Evolutionary conservation across 2,113 vertebrate genomes (phyloP), one percentile per base, ranked within the genome.

Genomic region (Trematocara marginatum): DNA sequence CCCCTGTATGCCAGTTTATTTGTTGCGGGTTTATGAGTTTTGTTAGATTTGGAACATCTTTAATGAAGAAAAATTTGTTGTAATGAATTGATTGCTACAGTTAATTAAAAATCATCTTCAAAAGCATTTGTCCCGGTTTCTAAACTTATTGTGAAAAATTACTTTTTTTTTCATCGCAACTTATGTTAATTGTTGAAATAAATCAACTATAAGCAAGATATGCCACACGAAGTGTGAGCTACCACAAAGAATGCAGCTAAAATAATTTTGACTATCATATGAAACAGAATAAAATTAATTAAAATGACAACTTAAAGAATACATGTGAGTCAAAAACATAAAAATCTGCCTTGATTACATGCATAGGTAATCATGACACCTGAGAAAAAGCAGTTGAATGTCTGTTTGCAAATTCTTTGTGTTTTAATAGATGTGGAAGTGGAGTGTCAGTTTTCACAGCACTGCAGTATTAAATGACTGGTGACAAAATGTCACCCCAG

Each of bases 101-200:
- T 78, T 15, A 81, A 93, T 91, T 91, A 93, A 93, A 93, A 92
- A 38, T 2, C 1, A 81, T 78, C 4, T 61, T 3, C 16, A 47
- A 82, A 82, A 18, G 0, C 64, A 38, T 31, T 56, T 83, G 59
- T 84, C 64, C 47, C 54, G 1, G 20, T 76, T 9, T 85, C 5
- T 92, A 11, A 49, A 71, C 20, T 31, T 7, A 13, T 34, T 6
- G 5, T 59, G 40, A 12, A 31, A 40, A 12, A 13, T 71, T 10
- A 82, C 3, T 1, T 3, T 57, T 29, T 57, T 49, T 57, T 66
- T 38, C 18, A 51, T 18, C 2, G 10, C n/a, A 61, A 13, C 5
- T 9, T 2, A 8, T 13, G 11, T 86, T 2, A 6, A 47, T 5
- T 23, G n/a, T 7, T 45, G 4, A 81, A 15, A 49, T 29, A 54